Evolutionary conservation across 2,113 vertebrate genomes (phyloP).

Genomic region (Bos indicus): DNA sequence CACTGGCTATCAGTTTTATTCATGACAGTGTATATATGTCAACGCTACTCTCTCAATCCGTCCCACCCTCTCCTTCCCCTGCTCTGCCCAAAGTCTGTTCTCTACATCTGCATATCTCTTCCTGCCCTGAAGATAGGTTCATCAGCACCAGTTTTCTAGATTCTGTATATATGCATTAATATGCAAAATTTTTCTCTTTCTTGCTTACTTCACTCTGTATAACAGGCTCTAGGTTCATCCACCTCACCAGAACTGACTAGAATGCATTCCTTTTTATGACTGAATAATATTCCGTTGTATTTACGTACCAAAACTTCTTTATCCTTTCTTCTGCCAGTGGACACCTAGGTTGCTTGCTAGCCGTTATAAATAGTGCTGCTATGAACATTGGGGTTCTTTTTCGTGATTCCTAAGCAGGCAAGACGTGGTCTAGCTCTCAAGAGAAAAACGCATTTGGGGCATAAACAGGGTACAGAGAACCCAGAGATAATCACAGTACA

Average conservation of each 20-base stretch:
- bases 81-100: background rate
- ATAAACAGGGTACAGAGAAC: background rate
- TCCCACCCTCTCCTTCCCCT: background rate
- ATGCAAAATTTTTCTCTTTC: background rate
- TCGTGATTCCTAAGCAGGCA: accelerated
- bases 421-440: accelerated
- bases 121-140: background rate
- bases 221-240: background rate
- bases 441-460: background rate
- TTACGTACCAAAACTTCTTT: background rate
- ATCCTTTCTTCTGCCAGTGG: background rate
- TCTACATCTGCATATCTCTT: background rate
- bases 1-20: background rate
- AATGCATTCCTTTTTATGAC: background rate
- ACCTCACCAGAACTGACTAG: background rate
- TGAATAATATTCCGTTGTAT: background rate
- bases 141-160: background rate
- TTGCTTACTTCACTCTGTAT: background rate
- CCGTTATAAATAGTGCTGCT: background rate
- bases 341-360: background rate
- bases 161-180: background rate
- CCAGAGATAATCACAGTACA: accelerated
- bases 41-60: background rate
- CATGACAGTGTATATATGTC: background rate
- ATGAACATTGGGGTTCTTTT: background rate